Percentiles rank a stretch among this genome's conserved stretches.
Conservation (phyloP, 1,140 invertebrate genomes). For the Lucilia cuprina region DNA sequence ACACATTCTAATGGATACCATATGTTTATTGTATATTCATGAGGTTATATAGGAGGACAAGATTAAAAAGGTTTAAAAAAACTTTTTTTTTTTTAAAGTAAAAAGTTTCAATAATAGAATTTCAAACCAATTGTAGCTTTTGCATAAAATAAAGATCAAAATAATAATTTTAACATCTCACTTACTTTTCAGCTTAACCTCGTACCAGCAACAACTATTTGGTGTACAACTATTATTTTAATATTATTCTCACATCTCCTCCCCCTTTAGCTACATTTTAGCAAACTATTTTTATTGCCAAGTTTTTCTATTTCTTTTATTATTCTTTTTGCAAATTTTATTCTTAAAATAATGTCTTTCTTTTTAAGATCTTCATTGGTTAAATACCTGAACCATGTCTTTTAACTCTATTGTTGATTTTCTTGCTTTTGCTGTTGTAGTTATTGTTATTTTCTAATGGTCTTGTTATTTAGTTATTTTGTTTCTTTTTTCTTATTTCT, state of each 20-base stretch:
- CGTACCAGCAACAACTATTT: too few species aligned
- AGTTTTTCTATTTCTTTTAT: neutral
- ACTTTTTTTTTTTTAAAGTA: too few species aligned
- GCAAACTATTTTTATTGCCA: neutral
- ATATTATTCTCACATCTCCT: neutral
- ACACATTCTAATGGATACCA: neutral
- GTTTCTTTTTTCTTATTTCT: neutral
- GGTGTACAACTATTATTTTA: too few species aligned
- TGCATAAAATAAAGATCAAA: too few species aligned
- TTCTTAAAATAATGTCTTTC: neutral
- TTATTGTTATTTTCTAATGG: too few species aligned
- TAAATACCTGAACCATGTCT: constrained; percentile 19
- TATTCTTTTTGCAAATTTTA: neutral
- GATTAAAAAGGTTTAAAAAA: too few species aligned
- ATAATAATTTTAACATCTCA: too few species aligned
- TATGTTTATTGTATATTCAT: too few species aligned
- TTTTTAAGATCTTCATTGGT: constrained; percentile 22
- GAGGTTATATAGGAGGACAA: too few species aligned
- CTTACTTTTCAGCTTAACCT: neutral
- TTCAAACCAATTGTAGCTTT: too few species aligned
- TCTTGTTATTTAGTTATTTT: neutral
- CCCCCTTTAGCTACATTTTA: neutral
- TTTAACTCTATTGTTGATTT: neutral
- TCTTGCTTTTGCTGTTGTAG: too few species aligned
- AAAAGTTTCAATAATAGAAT: too few species aligned